Evolutionary conservation across 2,113 vertebrate genomes (phyloP).

Genomic region (Chroicocephalus ridibundus): DNA sequence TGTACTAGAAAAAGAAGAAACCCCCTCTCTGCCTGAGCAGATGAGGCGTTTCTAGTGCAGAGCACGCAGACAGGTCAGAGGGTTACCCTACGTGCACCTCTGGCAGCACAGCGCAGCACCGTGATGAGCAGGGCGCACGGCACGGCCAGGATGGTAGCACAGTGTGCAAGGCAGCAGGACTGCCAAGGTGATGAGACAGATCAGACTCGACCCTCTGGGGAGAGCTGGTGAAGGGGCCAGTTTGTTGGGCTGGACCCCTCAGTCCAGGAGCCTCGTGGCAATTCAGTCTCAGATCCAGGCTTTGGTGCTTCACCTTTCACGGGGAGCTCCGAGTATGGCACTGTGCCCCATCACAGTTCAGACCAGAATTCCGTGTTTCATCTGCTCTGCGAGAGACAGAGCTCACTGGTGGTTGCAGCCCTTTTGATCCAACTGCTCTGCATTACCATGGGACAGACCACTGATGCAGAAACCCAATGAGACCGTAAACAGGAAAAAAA

Average conservation of each 20-base stretch:
- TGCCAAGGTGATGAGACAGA: not conserved
- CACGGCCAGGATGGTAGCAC: not conserved
- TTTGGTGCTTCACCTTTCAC: not conserved
- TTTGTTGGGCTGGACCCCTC: not conserved
- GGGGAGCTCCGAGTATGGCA: not conserved
- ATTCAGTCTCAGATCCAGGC: not conserved
- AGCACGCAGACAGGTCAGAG: not conserved
- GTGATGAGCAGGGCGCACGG: not conserved
- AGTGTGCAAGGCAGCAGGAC: not conserved
- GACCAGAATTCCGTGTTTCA: accelerated
- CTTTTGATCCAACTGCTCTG: not conserved
- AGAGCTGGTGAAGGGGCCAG: not conserved
- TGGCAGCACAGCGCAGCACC: not conserved
- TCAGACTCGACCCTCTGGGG: not conserved
- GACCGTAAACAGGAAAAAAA: not conserved
- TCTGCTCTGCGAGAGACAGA: accelerated
- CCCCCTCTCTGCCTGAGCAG: not conserved
- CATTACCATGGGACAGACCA: not conserved
- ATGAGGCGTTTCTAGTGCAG: slow-evolving; percentile 12
- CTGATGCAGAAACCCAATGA: not conserved
- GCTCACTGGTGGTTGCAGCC: not conserved
- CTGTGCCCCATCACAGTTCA: accelerated
- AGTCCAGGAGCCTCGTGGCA: not conserved
- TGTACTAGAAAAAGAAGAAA: not conserved
- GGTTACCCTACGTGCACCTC: not conserved